These are phyloP conservation scores for Zelostemma sp. DNA, from an alignment of 1,140 invertebrate genomes.

Conservation along the genomic window DNA sequence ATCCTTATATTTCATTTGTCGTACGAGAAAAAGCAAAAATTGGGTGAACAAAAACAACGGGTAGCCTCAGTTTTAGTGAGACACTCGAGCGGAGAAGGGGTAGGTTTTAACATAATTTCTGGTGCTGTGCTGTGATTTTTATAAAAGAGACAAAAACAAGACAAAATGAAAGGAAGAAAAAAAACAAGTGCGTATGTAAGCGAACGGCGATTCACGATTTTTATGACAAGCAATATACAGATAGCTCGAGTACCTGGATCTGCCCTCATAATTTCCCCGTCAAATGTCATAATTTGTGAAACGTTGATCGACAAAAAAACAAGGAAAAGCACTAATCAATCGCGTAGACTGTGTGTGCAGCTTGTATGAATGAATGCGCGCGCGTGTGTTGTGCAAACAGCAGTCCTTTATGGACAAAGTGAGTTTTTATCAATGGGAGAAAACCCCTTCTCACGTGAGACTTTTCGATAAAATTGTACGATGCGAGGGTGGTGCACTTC, in stretches of 20 bases:
- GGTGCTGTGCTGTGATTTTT: slow-evolving; percentile 69
- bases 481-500: slow-evolving; percentile 2
- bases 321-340: slow-evolving; percentile 42
- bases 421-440: slow-evolving; percentile 24
- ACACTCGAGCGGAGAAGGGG: slow-evolving; percentile 52
- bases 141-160: slow-evolving; percentile 55
- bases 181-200: slow-evolving; percentile 2
- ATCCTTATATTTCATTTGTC: slow-evolving; percentile 26
- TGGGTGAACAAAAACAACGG: slow-evolving; percentile 16
- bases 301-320: slow-evolving; percentile 25
- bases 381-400: too few species aligned
- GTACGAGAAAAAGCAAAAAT: slow-evolving; percentile 23
- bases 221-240: slow-evolving; percentile 59
- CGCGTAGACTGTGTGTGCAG: slow-evolving; percentile 65
- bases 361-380: too few species aligned
- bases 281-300: slow-evolving; percentile 39
- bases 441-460: slow-evolving; percentile 20
- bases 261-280: slow-evolving; percentile 57
- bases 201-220: slow-evolving; percentile 48
- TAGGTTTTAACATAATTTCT: slow-evolving; percentile 65
- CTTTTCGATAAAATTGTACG: slow-evolving; percentile 16
- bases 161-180: slow-evolving; percentile 24
- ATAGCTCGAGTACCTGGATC: slow-evolving; percentile 68
- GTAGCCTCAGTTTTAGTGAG: slow-evolving; percentile 62
- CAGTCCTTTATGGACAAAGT: background rate